A percentile compares a stretch with the other conserved stretches of the same genome.
phyloP scores from a whole-genome alignment of 2,113 vertebrate genomes.

The Trinectes maculatus region DNA sequence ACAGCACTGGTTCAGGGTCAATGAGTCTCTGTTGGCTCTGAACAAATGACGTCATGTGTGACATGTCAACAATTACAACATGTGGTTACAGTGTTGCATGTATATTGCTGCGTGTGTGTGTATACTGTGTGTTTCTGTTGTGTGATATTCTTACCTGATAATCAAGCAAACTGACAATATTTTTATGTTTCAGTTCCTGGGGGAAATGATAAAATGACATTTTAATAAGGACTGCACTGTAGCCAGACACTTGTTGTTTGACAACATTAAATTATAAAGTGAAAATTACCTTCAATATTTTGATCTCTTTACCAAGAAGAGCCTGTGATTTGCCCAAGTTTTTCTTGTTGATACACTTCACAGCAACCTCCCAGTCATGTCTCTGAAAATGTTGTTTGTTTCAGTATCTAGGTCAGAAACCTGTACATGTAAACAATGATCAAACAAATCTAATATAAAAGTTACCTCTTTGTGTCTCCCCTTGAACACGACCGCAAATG shows the following conservation, averaged over 20 bases:
- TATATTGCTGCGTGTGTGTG: neutral
- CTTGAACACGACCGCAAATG: constrained; percentile 97
- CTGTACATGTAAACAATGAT: neutral
- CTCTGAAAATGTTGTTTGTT: constrained; percentile 77
- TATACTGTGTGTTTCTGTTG: neutral
- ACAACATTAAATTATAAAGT: neutral
- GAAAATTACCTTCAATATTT: constrained; percentile 93
- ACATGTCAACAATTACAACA: constrained; percentile 28
- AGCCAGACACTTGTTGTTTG: neutral
- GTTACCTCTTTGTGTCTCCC: constrained; percentile 94
- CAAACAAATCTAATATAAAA: neutral
- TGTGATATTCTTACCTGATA: constrained; percentile 86
- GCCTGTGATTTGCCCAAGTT: constrained; percentile 94
- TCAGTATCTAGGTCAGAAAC: neutral
- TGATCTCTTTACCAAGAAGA: constrained; percentile 95
- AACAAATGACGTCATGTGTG: too few relatives aligned
- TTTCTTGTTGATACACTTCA: constrained; percentile 98
- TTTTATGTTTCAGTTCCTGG: constrained; percentile 96
- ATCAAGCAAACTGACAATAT: constrained; percentile 95
- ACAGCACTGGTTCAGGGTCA: neutral
- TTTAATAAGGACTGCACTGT: neutral
- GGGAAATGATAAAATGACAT: constrained; percentile 37
- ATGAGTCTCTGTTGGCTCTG: too few relatives aligned
- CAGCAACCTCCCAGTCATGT: constrained; percentile 92
- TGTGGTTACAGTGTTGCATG: constrained; percentile 16